phyloP scores from a whole-genome alignment of 2,797 vertebrate species.

The Lagodon rhomboides region DNA sequence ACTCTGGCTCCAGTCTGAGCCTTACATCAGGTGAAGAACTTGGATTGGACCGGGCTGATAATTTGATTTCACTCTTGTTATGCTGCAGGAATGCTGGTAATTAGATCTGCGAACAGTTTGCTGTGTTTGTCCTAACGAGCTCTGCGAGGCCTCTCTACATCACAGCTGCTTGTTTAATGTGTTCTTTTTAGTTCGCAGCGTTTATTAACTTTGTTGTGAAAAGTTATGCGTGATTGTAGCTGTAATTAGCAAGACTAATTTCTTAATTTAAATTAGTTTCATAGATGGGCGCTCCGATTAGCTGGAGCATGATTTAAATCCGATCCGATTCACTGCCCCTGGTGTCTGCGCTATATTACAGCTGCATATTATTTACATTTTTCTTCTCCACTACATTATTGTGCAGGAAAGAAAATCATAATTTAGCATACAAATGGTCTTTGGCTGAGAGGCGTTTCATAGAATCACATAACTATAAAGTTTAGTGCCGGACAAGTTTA shows the following conservation, averaged over 20 bases:
- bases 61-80: neutral
- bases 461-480: neutral
- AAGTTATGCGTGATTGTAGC: neutral
- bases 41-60: neutral
- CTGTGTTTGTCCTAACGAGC: constrained; percentile 6
- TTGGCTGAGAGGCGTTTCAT: neutral
- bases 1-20: neutral
- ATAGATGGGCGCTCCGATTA: neutral
- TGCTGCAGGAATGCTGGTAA: constrained; percentile 20
- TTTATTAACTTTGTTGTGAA: constrained; percentile 8
- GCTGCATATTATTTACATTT: neutral
- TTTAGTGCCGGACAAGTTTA: too few species aligned
- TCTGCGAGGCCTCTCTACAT: neutral
- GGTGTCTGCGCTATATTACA: neutral
- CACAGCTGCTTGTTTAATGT: constrained; percentile 11
- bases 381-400: neutral
- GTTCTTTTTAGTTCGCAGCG: constrained; percentile 9
- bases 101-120: constrained; percentile 3
- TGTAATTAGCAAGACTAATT: constrained; percentile 27
- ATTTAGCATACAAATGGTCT: neutral
- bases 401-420: neutral
- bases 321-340: neutral
- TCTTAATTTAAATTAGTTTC: constrained; percentile 17
- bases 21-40: neutral
- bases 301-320: neutral